Evolutionary conservation across 2,113 vertebrate species (phyloP).

Genomic region (Ptilonorhynchus violaceus): DNA sequence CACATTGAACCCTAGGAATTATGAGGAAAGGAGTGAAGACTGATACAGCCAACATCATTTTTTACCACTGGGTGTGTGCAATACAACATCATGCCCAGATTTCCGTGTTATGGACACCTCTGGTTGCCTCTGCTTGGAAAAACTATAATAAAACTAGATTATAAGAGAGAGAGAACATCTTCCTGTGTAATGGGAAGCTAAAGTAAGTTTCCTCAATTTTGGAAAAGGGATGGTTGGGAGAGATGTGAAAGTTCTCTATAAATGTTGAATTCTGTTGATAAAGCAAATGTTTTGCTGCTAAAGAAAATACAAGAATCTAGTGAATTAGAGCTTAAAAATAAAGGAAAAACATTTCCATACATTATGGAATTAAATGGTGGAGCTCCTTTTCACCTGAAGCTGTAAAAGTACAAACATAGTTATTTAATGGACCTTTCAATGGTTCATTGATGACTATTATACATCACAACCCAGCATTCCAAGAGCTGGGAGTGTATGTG

Average conservation of each 20-base stretch:
- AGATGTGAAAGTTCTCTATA: background rate
- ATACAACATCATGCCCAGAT: background rate
- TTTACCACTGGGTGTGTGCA: background rate
- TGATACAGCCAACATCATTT: background rate
- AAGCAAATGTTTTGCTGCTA: background rate
- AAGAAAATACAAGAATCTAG: background rate
- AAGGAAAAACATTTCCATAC: background rate
- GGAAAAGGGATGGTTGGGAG: background rate
- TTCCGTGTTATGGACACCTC: background rate
- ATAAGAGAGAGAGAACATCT: background rate
- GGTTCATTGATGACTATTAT: background rate
- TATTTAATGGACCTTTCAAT: background rate
- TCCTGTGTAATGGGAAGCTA: background rate
- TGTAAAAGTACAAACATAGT: background rate
- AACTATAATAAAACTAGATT: background rate
- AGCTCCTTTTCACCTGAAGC: background rate
- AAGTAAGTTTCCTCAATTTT: background rate
- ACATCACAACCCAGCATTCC: fast-evolving
- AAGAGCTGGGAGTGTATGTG: fast-evolving
- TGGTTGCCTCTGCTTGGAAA: background rate
- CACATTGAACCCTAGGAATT: background rate
- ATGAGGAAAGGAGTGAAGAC: background rate
- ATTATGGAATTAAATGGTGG: background rate
- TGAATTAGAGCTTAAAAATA: background rate
- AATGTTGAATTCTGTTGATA: background rate